Base-by-base conservation (phyloP, 2,888 invertebrate genomes). In the Acanthacorydalis orientalis region DNA sequence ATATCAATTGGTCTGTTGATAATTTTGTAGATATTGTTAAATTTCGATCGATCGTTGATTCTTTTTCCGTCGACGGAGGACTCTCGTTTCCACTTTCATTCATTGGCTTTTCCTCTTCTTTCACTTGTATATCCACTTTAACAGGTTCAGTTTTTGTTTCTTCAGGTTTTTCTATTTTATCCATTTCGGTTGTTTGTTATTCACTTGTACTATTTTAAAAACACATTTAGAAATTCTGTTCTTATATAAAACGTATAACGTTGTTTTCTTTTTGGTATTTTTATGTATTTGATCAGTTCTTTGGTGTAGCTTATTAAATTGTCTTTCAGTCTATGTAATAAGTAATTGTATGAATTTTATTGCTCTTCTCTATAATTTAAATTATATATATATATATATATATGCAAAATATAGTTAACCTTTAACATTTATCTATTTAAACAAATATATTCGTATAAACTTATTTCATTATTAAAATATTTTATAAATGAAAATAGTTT, bases 1-100 rank as follows among this genome's bases (percentile, higher is more conserved):
- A 72, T 49, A 77, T 75, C 40, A 77, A 55, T 51, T 72, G 73
- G 55, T 75, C 74, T 4, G 74, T 74, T 16, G 75, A 75, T 38
- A 60, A 47, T 54, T 62, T 63, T 7, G 61, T 59, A 7, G 60
- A 60, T 34, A 59, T 54, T 7, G 60, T 61, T 38, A 54, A 51
- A 33, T 43, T 43, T 15, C 40, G 39, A 11, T 46, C 46, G 14
- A 35, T 35, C 11, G 43, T 23, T n/a, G 37, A 44, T 14, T 14
- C 14, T 15, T 33, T 14, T 16, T 44, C 23, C 6, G 23, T 23
- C 6, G 23, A 23, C 2, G 23, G 23, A 4, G 2, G 23, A 23
- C 23, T 23, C 23, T 15, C 16, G 42, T 16, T 11, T 37, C 37
- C 6, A 4, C 12, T 37, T 37, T 37, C 11, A 12, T 37, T 42